Percentiles rank a stretch among this genome's conserved stretches.
Evolutionary conservation across 2,797 vertebrate genomes (phyloP).

Genomic region (Numenius phaeopus): DNA sequence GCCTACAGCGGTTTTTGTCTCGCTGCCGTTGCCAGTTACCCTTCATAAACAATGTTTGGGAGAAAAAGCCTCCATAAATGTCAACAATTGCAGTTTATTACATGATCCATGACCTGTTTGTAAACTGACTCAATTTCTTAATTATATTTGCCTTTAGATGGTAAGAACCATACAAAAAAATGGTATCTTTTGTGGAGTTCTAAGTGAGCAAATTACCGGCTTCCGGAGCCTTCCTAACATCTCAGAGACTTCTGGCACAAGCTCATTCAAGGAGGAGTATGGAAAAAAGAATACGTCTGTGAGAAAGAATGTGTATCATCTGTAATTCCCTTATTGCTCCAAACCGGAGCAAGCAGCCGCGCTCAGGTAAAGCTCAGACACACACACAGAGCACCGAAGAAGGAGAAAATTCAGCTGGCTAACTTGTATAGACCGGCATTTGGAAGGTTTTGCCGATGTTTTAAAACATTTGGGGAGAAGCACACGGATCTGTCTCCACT

Average conservation of each 20-base stretch:
- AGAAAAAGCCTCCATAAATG: slow-evolving; percentile 47
- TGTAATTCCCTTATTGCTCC: not conserved
- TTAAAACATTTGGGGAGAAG: not conserved
- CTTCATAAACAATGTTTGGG: slow-evolving; percentile 54
- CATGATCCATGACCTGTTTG: slow-evolving; percentile 6
- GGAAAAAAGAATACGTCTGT: slow-evolving; percentile 40
- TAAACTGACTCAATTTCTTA: slow-evolving; percentile 41
- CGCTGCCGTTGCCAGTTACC: slow-evolving; percentile 34
- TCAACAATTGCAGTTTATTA: slow-evolving; percentile 56
- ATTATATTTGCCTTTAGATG: slow-evolving; percentile 41
- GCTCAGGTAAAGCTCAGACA: not conserved
- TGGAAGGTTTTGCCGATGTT: not conserved
- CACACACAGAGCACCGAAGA: not conserved
- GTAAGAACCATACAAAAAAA: slow-evolving; percentile 35
- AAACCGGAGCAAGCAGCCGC: not conserved
- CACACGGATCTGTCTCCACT: not conserved
- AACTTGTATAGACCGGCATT: not conserved
- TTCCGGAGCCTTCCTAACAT: slow-evolving; percentile 38
- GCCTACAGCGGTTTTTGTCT: slow-evolving; percentile 67
- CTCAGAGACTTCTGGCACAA: slow-evolving; percentile 23
- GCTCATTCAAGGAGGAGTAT: slow-evolving; percentile 10
- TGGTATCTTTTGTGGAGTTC: slow-evolving; percentile 27
- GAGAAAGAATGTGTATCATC: slow-evolving; percentile 46
- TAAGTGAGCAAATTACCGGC: slow-evolving; percentile 43
- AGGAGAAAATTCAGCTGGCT: not conserved